Evolutionary conservation across 2,113 vertebrate species (phyloP).

Genomic region (Centropus unirufus): DNA sequence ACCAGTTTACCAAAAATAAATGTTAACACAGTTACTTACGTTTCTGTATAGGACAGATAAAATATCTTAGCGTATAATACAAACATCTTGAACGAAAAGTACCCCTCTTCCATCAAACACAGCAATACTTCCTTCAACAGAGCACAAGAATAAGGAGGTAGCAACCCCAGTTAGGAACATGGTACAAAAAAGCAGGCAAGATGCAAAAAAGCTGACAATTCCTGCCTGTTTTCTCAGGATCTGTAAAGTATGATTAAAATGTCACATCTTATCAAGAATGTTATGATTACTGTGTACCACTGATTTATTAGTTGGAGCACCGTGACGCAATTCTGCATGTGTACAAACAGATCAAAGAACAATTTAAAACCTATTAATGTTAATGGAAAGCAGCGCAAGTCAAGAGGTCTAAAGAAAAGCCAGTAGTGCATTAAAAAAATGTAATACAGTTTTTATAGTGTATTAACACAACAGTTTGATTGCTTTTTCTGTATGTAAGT

Average conservation of each 20-base stretch:
- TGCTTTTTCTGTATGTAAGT: neutral
- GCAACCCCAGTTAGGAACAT: neutral
- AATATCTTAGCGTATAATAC: neutral
- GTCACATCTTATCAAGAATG: constrained; percentile 47
- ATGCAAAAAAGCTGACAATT: constrained; percentile 31
- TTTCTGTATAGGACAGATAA: neutral
- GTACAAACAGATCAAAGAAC: constrained; percentile 52
- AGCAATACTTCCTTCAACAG: neutral
- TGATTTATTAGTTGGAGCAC: constrained; percentile 43
- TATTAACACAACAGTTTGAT: neutral
- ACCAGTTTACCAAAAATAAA: neutral
- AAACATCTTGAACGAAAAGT: neutral
- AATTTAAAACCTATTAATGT: constrained; percentile 46
- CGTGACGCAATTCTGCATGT: neutral
- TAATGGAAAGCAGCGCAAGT: constrained; percentile 36
- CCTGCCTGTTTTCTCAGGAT: constrained; percentile 4
- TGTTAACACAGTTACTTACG: constrained; percentile 1
- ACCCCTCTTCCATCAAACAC: neutral
- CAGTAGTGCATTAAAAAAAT: neutral
- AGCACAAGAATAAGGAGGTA: neutral
- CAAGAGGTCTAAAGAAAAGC: constrained; percentile 44
- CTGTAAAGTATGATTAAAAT: constrained; percentile 52
- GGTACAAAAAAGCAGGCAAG: neutral
- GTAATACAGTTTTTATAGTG: neutral
- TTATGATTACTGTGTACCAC: neutral